Evolutionary conservation across 2,797 vertebrate species (phyloP).

Genomic region (Schizopygopsis pylzovi): DNA sequence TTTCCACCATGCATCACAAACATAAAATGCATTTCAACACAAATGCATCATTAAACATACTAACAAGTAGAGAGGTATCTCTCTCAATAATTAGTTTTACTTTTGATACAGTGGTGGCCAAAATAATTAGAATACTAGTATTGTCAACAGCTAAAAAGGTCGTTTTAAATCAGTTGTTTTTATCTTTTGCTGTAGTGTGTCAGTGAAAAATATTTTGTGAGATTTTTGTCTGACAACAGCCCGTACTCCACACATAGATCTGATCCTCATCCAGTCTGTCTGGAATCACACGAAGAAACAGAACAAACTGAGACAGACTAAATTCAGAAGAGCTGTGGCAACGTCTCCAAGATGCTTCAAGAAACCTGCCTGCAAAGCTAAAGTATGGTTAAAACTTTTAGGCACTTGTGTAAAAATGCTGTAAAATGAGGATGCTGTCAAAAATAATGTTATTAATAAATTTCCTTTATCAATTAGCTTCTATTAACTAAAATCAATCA

Average conservation of each 20-base stretch:
- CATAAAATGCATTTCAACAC: conserved; percentile 1
- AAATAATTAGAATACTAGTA: too few species aligned
- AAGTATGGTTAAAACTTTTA: neutral
- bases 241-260: neutral
- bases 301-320: neutral
- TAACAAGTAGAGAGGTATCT: neutral
- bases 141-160: too few species aligned
- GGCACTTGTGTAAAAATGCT: neutral
- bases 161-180: neutral
- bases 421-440: neutral
- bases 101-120: too few species aligned
- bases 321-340: neutral
- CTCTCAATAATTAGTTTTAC: too few species aligned
- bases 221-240: neutral
- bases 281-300: neutral
- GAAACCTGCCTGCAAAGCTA: neutral
- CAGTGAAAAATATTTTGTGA: neutral
- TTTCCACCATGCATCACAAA: conserved; percentile 13
- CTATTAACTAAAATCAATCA: neutral
- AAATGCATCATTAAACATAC: neutral
- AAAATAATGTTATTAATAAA: neutral
- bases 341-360: neutral
- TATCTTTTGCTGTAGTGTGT: neutral
- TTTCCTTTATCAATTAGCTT: neutral
- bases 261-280: neutral